Conservation (phyloP, 1,140 invertebrate genomes). For the Drosophila punjabiensis region DNA sequence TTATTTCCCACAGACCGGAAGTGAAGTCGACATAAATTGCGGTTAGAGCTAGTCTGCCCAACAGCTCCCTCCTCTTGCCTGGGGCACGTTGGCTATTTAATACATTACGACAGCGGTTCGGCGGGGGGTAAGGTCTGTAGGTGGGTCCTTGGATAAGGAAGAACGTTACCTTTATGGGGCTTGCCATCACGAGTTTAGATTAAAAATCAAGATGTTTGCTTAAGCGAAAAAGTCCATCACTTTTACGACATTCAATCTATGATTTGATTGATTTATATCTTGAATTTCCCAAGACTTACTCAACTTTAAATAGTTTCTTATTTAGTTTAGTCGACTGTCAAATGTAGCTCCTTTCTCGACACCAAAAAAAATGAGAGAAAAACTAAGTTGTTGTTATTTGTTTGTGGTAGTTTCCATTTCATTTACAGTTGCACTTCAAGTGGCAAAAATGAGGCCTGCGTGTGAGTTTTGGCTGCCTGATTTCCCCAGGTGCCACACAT, state of each 20-base stretch:
- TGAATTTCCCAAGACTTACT: neutral
- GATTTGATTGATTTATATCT: slow-evolving; percentile 22
- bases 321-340: slow-evolving; percentile 4
- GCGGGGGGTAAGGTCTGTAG: neutral
- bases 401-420: slow-evolving; percentile 77
- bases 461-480: slow-evolving; percentile 59
- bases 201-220: slow-evolving; percentile 2
- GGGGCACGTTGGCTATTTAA: slow-evolving; percentile 45
- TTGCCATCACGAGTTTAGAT: neutral
- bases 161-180: neutral
- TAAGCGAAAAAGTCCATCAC: slow-evolving; percentile 5
- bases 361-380: slow-evolving; percentile 1
- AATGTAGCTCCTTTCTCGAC: slow-evolving; percentile 3
- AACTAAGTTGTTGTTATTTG: slow-evolving; percentile 60
- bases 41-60: slow-evolving; percentile 61
- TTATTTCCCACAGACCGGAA: slow-evolving; percentile 80
- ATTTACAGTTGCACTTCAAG: slow-evolving; percentile 66
- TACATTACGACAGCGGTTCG: slow-evolving; percentile 36
- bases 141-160: neutral
- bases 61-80: slow-evolving; percentile 1
- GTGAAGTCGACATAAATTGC: slow-evolving; percentile 82
- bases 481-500: slow-evolving; percentile 72
- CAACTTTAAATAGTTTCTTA: no score
- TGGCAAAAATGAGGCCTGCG: slow-evolving; percentile 43
- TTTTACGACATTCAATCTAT: neutral